These are phyloP conservation scores for Archips crataeganus DNA, from an alignment of 2,888 invertebrate genomes.

Conservation along the genomic window DNA sequence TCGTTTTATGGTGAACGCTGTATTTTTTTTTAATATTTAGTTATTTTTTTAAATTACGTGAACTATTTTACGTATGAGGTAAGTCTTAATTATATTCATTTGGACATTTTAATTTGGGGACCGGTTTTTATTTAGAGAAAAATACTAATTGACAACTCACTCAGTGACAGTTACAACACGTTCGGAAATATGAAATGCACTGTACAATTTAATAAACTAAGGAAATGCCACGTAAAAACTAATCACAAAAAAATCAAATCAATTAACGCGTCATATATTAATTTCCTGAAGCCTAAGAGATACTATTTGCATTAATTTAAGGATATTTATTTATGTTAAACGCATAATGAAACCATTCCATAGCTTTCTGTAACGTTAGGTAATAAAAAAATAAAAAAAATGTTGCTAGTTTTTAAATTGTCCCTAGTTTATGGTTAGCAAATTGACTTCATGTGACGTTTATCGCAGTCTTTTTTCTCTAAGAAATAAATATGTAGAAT, in stretches of 20 bases:
- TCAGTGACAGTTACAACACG: not conserved
- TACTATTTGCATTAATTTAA: not conserved
- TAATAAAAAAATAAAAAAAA: not conserved
- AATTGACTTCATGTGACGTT: not conserved
- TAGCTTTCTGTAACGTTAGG: not conserved
- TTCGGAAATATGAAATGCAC: conserved; percentile 1
- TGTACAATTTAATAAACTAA: not conserved
- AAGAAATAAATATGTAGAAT: too few relatives aligned
- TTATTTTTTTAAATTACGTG: too few relatives aligned
- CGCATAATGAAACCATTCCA: not conserved
- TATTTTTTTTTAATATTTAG: too few relatives aligned
- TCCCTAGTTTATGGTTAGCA: conserved; percentile 7
- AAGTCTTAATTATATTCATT: too few relatives aligned
- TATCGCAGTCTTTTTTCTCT: too few relatives aligned
- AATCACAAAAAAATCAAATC: not conserved
- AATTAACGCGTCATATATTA: not conserved
- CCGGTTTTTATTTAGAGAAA: not conserved
- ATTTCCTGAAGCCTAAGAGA: not conserved
- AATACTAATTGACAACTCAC: conserved; percentile 16
- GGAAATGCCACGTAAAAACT: not conserved
- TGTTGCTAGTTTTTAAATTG: not conserved
- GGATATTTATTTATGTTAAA: not conserved
- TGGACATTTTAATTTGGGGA: too few relatives aligned
- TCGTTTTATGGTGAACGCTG: too few relatives aligned
- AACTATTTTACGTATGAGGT: too few relatives aligned